Conservation (phyloP, 2,888 invertebrate species). For the Cheilosia urbana region DNA sequence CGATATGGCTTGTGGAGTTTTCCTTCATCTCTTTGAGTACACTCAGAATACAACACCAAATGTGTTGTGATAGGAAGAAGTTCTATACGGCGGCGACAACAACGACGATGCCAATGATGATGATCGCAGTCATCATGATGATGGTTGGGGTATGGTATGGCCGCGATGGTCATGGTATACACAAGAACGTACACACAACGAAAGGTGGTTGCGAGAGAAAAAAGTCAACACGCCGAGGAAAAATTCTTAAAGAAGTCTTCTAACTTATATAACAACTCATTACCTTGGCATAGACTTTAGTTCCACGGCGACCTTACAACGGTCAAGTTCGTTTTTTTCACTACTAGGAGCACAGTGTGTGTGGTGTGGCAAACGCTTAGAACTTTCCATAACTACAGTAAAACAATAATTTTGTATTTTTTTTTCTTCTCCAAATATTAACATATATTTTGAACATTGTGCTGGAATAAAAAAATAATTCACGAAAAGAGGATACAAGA, state of each 20-base stretch:
- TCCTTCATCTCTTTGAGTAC: slow-evolving; percentile 21
- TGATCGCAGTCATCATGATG: slow-evolving; percentile 34
- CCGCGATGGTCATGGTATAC: slow-evolving; percentile 69
- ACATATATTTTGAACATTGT: slow-evolving; percentile 40
- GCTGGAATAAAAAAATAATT: slow-evolving; percentile 15
- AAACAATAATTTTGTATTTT: slow-evolving; percentile 11
- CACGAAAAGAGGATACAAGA: slow-evolving; percentile 37
- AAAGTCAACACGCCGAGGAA: slow-evolving; percentile 73
- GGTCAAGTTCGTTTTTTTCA: slow-evolving; percentile 82
- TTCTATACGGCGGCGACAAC: slow-evolving; percentile 44
- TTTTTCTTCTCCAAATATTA: slow-evolving; percentile 7
- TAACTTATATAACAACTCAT: slow-evolving; percentile 84
- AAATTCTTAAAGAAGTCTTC: slow-evolving; percentile 81
- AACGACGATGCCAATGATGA: slow-evolving; percentile 59
- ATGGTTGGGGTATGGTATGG: slow-evolving; percentile 71
- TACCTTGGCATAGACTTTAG: slow-evolving; percentile 83
- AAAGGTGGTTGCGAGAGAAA: slow-evolving; percentile 57
- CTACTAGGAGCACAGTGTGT: slow-evolving; percentile 51
- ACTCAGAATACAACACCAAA: slow-evolving; percentile 65
- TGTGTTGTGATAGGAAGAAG: slow-evolving; percentile 63
- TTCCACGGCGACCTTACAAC: slow-evolving; percentile 83
- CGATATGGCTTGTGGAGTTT: slow-evolving; percentile 39
- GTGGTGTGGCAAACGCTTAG: slow-evolving; percentile 51
- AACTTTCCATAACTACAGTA: slow-evolving; percentile 39
- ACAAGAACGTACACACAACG: slow-evolving; percentile 72